A percentile compares a stretch with the other conserved stretches of the same genome.
Evolutionary conservation across 2,113 vertebrate species (phyloP).

Genomic region (Parus major): DNA sequence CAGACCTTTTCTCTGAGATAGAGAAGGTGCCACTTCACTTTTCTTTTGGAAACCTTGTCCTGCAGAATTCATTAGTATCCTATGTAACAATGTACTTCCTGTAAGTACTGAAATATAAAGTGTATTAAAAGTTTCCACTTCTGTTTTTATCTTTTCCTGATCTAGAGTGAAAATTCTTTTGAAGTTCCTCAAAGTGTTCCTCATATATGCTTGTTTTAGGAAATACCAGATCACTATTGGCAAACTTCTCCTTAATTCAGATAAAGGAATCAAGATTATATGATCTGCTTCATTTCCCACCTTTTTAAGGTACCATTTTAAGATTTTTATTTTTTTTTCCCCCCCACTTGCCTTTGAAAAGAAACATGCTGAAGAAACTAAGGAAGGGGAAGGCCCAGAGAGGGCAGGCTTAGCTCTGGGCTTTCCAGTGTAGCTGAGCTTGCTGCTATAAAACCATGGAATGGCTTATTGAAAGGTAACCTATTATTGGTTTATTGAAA

Average conservation of each 20-base stretch:
- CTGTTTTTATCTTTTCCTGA: slow-evolving; percentile 67
- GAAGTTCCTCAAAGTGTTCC: slow-evolving; percentile 55
- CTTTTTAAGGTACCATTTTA: slow-evolving; percentile 9
- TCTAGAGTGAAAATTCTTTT: slow-evolving; percentile 58
- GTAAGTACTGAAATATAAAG: slow-evolving; percentile 40
- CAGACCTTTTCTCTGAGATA: background rate
- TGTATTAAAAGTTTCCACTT: slow-evolving; percentile 48
- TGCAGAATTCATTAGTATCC: slow-evolving; percentile 31
- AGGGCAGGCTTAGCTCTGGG: background rate
- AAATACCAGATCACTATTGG: slow-evolving; percentile 28
- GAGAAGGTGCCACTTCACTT: background rate
- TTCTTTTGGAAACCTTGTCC: background rate
- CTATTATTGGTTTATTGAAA: background rate
- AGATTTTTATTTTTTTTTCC: background rate
- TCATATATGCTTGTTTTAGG: slow-evolving; percentile 16
- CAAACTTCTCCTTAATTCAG: slow-evolving; percentile 48
- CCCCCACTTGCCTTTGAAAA: background rate
- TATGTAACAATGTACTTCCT: slow-evolving; percentile 50
- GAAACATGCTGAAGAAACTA: background rate
- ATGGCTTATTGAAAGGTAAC: background rate
- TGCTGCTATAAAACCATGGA: background rate
- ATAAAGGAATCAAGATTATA: slow-evolving; percentile 20
- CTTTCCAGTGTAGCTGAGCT: background rate
- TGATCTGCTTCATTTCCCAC: background rate
- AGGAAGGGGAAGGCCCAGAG: background rate